Percentiles rank a stretch among this genome's conserved stretches.
These are phyloP conservation scores for Balaeniceps rex DNA, from an alignment of 2,113 vertebrate species.

Conservation along the genomic window DNA sequence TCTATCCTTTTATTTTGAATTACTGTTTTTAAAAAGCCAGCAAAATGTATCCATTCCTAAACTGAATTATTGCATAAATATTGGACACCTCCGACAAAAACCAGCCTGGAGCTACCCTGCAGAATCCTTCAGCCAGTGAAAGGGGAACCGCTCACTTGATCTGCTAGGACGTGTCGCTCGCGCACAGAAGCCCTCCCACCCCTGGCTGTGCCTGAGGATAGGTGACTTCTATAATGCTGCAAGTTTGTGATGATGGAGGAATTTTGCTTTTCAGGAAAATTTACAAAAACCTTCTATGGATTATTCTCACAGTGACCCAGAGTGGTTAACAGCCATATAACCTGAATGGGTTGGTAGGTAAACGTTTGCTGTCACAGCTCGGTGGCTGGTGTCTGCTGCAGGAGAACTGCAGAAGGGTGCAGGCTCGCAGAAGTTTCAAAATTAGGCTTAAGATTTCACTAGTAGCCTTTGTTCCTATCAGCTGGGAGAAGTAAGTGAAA, in stretches of 20 bases:
- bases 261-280: background rate
- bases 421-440: background rate
- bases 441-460: background rate
- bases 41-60: background rate
- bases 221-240: background rate
- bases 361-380: background rate
- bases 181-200: background rate
- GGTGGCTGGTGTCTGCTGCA: background rate
- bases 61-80: background rate
- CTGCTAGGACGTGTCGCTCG: accelerated
- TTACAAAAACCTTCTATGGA: background rate
- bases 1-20: background rate
- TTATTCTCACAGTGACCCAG: background rate
- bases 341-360: background rate
- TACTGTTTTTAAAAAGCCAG: background rate
- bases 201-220: background rate
- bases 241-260: background rate
- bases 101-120: background rate
- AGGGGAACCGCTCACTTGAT: background rate
- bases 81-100: background rate
- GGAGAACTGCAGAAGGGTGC: background rate
- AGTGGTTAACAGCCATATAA: background rate
- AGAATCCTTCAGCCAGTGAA: background rate
- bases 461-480: background rate
- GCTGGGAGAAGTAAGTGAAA: too few species aligned